Evolutionary conservation across 2,888 invertebrate species (phyloP), one percentile per base, ranked within the genome.

Genomic region (Ophion slaviceki): DNA sequence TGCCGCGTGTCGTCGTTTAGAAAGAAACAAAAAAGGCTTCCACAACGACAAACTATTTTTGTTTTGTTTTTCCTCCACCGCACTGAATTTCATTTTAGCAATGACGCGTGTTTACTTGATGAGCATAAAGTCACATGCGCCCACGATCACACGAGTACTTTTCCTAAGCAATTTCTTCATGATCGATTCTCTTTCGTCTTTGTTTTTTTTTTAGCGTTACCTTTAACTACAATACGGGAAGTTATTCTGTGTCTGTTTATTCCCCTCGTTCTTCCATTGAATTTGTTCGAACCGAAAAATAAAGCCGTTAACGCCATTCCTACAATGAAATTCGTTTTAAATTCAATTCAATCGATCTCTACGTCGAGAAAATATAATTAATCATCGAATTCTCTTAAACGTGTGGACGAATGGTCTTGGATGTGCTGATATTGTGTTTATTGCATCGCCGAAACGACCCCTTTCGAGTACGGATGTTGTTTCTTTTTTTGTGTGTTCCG

Each of bases 291-390:
- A 82, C 20, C 47, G 40, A 74, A 47, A 83, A 72, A 45, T 24
- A 64, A 79, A 77, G 20, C 40, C 45, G 67, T 67, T 61, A 67
- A 88, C 89, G 91, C 87, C 91, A 90, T 89, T 90, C 85, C 91
- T 90, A 90, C 89, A 87, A 88, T 89, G 90, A 91, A 91, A 89
- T 88, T 88, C 90, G 86, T 68, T 45, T 76, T 66, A 80, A 88
- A 88, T 89, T 86, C 47, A 88, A 88, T 90, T 47, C 11, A 90
- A 90, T 91, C 89, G 90, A 91, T 91, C 87, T 90, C 88, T 90
- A 90, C 89, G 88, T 87, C 90, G 89, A 88, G 88, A 89, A 88
- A 90, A 86, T 87, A 89, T 88, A 87, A 87, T 87, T 88, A 70
- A 89, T 88, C 87, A 87, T 89, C 88, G 88, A 87, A 88, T 89